Evolutionary conservation across 2,888 invertebrate species (phyloP), one percentile per base, ranked within the genome.

Genomic region (Philopedon plagiatum): DNA sequence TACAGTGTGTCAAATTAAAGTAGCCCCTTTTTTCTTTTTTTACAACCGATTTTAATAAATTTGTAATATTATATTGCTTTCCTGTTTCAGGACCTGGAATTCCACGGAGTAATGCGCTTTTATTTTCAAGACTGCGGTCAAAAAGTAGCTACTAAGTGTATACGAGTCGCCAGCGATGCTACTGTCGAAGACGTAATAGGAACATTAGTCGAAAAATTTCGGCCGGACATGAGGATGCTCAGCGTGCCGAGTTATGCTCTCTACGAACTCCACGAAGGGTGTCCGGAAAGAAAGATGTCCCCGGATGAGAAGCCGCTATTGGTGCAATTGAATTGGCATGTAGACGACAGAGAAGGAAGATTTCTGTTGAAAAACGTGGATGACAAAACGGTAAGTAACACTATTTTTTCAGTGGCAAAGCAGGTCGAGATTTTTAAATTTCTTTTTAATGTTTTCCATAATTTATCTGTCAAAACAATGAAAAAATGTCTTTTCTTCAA

Each of bases 31-130:
- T n/a, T n/a, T n/a, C n/a, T 3, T 7, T 26, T 26, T 5, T 26
- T 26, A 5, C 26, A 3, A 5, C 26, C 26, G 26, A 29, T 15
- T 34, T 5, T 9, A 9, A 9, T 2, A 9, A 9, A 34, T 7
- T 5, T 9, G 9, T 5, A 34, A 34, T 19, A 26, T 54, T 62
- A 18, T 15, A 41, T 18, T 18, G 7, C 21, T 37, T 69, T 76
- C 76, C 77, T 81, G 81, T 89, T 90, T 34, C 89, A 98, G 97
- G 95, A 97, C 82, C 89, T 98, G 87, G 97, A 99, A 86, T 99
- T 99, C 87, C 97, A 98, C 87, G 99, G 99, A 56, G 99, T 99
- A 73, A 99, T 99, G 97, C 92, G 99, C 80, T 99, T 99, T 88
- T 99, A 98, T 87, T 99, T 98, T 86, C 98, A 99, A 94, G 99